These are phyloP conservation scores for Lagopus muta DNA, from an alignment of 2,113 vertebrate genomes.

Conservation along the genomic window DNA sequence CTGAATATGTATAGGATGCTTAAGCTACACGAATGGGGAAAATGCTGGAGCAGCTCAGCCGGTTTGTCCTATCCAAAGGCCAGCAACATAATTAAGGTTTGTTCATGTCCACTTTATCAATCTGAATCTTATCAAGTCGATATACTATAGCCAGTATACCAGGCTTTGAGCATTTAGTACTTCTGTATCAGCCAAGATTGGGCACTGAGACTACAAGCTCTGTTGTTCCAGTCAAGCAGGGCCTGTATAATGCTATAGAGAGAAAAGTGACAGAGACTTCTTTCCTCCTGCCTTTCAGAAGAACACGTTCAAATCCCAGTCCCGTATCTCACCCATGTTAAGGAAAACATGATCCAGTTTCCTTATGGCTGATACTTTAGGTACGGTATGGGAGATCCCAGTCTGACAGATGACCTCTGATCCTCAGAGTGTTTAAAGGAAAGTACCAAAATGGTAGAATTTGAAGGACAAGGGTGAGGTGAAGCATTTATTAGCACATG, in stretches of 20 bases:
- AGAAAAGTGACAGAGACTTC: neutral
- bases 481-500: neutral
- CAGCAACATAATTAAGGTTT: neutral
- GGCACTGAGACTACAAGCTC: neutral
- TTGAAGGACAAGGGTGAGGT: neutral
- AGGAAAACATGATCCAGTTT: neutral
- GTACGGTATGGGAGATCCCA: neutral
- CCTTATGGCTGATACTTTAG: neutral
- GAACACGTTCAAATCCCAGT: neutral
- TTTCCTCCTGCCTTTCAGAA: neutral
- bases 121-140: neutral
- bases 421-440: neutral
- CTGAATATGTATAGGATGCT: neutral
- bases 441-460: neutral
- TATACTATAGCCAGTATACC: neutral
- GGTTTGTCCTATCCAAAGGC: fast-evolving
- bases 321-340: neutral
- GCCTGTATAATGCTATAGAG: neutral
- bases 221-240: neutral
- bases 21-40: neutral
- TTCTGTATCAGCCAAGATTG: neutral
- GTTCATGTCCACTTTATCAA: neutral
- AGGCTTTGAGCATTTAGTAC: neutral
- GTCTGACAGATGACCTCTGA: neutral
- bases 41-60: fast-evolving